These are phyloP conservation scores for Tragulus kanchil DNA, from an alignment of 2,113 vertebrate genomes.

Conservation along the genomic window DNA sequence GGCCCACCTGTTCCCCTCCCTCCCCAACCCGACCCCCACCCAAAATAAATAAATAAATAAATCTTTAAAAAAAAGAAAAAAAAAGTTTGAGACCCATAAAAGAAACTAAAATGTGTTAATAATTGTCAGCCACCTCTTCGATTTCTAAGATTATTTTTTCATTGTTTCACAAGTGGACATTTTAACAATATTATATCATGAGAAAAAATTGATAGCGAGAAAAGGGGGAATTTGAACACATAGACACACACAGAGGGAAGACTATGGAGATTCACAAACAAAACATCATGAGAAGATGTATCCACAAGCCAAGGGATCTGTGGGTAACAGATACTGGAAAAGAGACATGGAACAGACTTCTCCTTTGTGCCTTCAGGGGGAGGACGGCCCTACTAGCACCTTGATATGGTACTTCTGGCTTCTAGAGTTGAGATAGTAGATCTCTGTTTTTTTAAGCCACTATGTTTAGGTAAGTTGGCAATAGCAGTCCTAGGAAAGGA, in stretches of 20 bases:
- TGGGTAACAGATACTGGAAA: background rate
- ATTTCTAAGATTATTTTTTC: background rate
- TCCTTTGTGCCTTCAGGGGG: background rate
- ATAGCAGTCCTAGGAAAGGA: background rate
- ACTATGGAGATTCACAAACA: background rate
- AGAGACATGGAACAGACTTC: background rate
- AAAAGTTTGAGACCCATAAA: background rate
- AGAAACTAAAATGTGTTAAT: background rate
- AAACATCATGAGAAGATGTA: background rate
- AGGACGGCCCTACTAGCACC: background rate
- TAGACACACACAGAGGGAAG: background rate
- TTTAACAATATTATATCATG: background rate
- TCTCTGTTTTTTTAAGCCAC: background rate
- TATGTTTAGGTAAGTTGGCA: background rate
- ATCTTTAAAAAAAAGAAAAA: background rate
- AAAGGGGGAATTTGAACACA: background rate
- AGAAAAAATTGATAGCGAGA: background rate
- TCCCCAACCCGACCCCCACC: too few relatives aligned
- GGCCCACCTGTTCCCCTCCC: too few relatives aligned
- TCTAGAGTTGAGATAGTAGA: background rate
- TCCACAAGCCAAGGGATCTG: background rate
- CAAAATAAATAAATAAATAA: too few relatives aligned
- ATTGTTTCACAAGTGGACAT: slow-evolving; percentile 12
- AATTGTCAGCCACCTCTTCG: background rate
- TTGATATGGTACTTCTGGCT: background rate